Evolutionary conservation across 2,888 invertebrate species (phyloP), one percentile per base, ranked within the genome.

Genomic region (Platerodrilus igneus): DNA sequence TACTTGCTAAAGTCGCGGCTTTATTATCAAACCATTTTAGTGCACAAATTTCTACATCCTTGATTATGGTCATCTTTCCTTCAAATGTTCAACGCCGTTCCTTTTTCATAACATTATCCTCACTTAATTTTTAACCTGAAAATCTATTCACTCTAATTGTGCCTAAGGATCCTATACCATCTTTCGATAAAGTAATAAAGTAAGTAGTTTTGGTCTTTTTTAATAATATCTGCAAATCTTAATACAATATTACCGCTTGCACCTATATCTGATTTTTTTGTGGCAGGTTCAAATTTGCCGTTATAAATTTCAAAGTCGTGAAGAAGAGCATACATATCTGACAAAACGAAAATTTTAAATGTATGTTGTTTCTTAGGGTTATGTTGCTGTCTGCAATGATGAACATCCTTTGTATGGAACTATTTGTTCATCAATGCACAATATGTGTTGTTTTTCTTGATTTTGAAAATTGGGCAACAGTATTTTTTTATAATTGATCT

Each of bases 401-500:
- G 38, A 38, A 2, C 8, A 7, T 6, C 38, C 32, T 17, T 18
- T 22, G 21, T 10, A 38, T 8, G 38, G 32, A 4, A 25, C 33
- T n/a, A 38, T 22, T 23, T 37, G 37, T 9, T 37, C 37, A 17
- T 30, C 37, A 10, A 37, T 13, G 15, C 37, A 37, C 3, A 38
- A 8, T 33, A 33, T 32, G 23, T 44, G 37, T 17, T 22, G 42
- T 8, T 26, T 26, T 11, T 11, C n/a, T 9, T 35, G 18, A 8
- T 19, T 20, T 27, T 9, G 10, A n/a, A 26, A 7, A 16, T 2
- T 37, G 2, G n/a, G n/a, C 9, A 15, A 10, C 7, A 37, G 9
- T 3, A 19, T 13, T 9, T 37, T n/a, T n/a, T 23, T 6, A 37
- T 1, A 2, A 37, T 5, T 10, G 30, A 23, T 7, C 37, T 4